Percentiles rank a stretch among this genome's conserved stretches.
Evolutionary conservation across 2,797 vertebrate genomes (phyloP).

Genomic region (Rachycentron canadum): DNA sequence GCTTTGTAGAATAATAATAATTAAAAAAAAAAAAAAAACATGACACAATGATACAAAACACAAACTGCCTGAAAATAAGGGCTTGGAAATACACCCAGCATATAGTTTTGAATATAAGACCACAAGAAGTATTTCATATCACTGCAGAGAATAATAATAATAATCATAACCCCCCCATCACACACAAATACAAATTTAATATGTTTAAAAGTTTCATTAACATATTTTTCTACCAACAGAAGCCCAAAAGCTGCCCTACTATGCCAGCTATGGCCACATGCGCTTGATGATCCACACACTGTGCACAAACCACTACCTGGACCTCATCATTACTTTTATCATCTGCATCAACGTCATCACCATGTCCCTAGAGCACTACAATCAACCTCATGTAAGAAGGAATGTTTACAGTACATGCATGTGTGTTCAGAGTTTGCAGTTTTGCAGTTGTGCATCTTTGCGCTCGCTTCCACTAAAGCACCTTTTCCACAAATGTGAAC

Average conservation of each 20-base stretch:
- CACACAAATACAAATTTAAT: neutral
- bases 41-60: constrained; percentile 1
- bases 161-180: neutral
- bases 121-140: neutral
- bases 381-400: constrained; percentile 87
- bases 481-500: constrained; percentile 10
- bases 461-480: neutral
- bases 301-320: constrained; percentile 98
- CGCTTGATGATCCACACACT: constrained; percentile 96
- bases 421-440: neutral
- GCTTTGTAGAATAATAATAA: too few relatives aligned
- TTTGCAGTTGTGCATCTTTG: neutral
- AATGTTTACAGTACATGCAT: neutral
- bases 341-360: constrained; percentile 99
- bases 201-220: too few relatives aligned
- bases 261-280: constrained; percentile 90
- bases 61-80: neutral
- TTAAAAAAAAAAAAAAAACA: too few relatives aligned
- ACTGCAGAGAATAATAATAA: neutral
- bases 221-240: constrained; percentile 78
- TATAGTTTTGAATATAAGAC: neutral
- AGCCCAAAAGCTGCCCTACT: constrained; percentile 96
- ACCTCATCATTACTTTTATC: constrained; percentile 99
- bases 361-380: constrained; percentile 99
- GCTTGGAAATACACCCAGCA: neutral